Evolutionary conservation across 2,113 vertebrate genomes (phyloP), one percentile per base, ranked within the genome.

Genomic region (Salvelinus alpinus): DNA sequence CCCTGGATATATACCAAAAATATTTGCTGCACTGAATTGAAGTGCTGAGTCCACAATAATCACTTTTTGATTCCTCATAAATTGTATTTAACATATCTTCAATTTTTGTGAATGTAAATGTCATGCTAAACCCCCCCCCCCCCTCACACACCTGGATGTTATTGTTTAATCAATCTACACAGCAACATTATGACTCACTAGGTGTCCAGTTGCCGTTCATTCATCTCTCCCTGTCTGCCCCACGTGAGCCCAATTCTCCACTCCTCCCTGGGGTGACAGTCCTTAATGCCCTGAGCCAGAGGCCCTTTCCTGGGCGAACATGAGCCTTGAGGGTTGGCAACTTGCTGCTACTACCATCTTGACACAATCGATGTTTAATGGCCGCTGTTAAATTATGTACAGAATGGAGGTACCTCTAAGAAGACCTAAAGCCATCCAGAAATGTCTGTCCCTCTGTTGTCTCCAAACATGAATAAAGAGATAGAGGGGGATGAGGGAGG

Each of bases 351-450:
- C 38, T 34, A 60, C 76, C 73, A 73, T 73, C 73, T 66, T 76
- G 44, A 31, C 57, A 44, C 70, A 65, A 82, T 79, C 80, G 70
- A 82, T 82, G 64, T 76, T 73, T 75, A 82, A 82, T 60, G 67
- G 44, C 4, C 25, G 47, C 24, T 18, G 31, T 59, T 74, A 74
- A 75, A 18, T 22, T 16, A 51, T 5, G 24, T 54, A 27, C 70
- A 68, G 27, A 22, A n/a, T 16, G 11, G 70, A 14, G 60, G 70
- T 22, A 3, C 6, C 18, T 22, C 59, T 38, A 60, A 60, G 59
- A 6, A 20, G 20, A 60, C 18, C 16, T 4, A 60, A 22, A 22
- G 3, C 51, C 18, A 18, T 57, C 51, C 51, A 16, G 7, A 57
- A 18, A 57, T 18, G 51, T 57, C 18, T 16, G 51, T 18, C 51